These are phyloP conservation scores for Uria lomvia DNA, from an alignment of 2,113 vertebrate species.

Conservation along the genomic window DNA sequence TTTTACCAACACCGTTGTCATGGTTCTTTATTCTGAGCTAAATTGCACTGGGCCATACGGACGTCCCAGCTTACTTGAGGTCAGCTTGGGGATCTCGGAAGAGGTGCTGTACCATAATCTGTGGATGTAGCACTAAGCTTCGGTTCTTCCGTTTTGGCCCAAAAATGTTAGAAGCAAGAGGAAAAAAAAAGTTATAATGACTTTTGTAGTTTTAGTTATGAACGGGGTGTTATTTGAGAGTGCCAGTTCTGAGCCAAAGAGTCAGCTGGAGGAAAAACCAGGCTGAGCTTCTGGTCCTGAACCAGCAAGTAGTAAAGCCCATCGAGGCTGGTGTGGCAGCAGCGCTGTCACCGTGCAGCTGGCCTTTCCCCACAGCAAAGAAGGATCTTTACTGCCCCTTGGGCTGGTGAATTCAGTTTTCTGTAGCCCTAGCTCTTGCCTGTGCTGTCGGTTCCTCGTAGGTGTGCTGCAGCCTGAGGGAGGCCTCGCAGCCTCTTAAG, in stretches of 20 bases:
- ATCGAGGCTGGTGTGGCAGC: background rate
- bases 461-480: background rate
- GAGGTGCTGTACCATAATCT: background rate
- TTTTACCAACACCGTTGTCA: background rate
- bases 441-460: background rate
- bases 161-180: background rate
- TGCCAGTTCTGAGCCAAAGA: background rate
- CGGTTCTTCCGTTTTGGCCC: background rate
- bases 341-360: background rate
- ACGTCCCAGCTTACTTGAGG: background rate
- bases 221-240: background rate
- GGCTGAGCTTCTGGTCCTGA: background rate
- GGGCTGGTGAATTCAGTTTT: background rate
- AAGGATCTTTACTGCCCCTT: background rate
- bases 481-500: background rate
- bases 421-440: background rate
- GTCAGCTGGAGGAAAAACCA: background rate
- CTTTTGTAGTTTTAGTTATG: background rate
- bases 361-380: background rate
- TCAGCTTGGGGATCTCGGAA: background rate
- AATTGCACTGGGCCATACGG: background rate
- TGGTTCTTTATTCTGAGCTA: background rate
- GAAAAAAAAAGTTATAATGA: background rate
- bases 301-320: background rate
- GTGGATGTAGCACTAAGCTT: background rate